Base-by-base conservation (phyloP, 2,888 invertebrate genomes). In the Hypercompe scribonia region DNA sequence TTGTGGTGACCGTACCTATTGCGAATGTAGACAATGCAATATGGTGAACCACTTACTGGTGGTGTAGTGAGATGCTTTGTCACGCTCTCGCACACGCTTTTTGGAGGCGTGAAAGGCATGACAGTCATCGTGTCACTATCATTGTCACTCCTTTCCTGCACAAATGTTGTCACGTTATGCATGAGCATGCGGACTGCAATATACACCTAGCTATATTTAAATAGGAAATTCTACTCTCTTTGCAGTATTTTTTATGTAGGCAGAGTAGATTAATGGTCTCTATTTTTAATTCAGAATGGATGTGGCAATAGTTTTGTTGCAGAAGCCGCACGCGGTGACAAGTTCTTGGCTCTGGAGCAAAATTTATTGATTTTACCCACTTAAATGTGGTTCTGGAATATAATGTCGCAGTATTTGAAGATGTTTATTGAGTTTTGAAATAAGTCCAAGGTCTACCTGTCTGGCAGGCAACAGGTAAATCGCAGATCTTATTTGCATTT, bases 201-300 rank as follows among this genome's bases (percentile, higher is more conserved):
- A n/a, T n/a, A n/a, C n/a, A n/a, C n/a, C n/a, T 15, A 50, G 24
- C n/a, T 42, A 63, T 65, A 73, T 75, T 81, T 73, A 70, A 78
- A 71, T 75, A 74, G 81, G 78, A 78, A 82, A 73, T 73, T 78
- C 65, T 80, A 70, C 79, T 77, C 68, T 75, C 75, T 75, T 65
- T 74, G 73, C 36, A 69, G 66, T 79, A 81, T 78, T 81, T 82
- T 5, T 31, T 31, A 31, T 31, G 31, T 61, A 31, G 5, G 31
- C 31, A 31, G 18, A 61, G 81, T 84, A 58, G 84, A 81, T 83
- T 82, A 78, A 81, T 82, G 68, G 71, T 64, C 67, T 77, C 86
- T 89, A 89, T 89, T 89, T 88, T 86, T 84, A 81, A 82, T 85
- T 81, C 76, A 77, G 80, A 83, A 85, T 83, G 75, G 78, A 73